A percentile compares a stretch with the other conserved stretches of the same genome.
These are phyloP conservation scores for Notodonta dromedarius DNA, from an alignment of 2,888 invertebrate species.

Conservation along the genomic window DNA sequence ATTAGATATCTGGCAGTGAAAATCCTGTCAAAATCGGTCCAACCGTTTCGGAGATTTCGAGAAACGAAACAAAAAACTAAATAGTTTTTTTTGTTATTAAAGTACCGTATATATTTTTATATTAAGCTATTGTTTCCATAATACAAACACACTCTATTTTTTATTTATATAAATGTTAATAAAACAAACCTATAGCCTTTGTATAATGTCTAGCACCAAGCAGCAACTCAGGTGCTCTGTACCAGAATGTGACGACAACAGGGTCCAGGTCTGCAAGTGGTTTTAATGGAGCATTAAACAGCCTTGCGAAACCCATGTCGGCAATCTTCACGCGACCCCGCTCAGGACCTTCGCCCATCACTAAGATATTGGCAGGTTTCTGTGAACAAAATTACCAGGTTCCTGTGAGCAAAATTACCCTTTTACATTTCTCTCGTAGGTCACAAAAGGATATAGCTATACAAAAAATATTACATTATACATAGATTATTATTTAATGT, in stretches of 20 bases:
- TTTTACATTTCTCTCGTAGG: too few relatives aligned
- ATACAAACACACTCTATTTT: too few relatives aligned
- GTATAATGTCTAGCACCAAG: constrained; percentile 98
- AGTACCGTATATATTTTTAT: too few relatives aligned
- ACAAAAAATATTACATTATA: too few relatives aligned
- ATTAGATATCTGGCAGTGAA: too few relatives aligned
- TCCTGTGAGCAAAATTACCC: constrained; percentile 84
- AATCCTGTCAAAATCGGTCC: too few relatives aligned
- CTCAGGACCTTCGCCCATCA: constrained; percentile 99
- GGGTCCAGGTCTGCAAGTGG: constrained; percentile 99
- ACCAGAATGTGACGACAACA: constrained; percentile 99
- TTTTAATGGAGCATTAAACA: constrained; percentile 99
- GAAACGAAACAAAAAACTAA: too few relatives aligned
- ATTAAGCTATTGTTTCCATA: too few relatives aligned
- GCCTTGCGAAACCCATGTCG: constrained; percentile 99
- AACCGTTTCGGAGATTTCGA: too few relatives aligned
- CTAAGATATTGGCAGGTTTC: constrained; percentile 99
- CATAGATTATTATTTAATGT: too few relatives aligned
- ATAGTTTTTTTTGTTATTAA: too few relatives aligned
- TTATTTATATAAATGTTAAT: background rate
- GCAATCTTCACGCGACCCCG: constrained; percentile 98
- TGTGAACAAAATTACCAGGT: constrained; percentile 83
- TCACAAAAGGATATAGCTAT: too few relatives aligned
- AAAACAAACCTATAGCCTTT: constrained; percentile 93
- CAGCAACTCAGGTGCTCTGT: constrained; percentile 97